Evolutionary conservation across 2,888 invertebrate species (phyloP).

Genomic region (Lottia scabra): DNA sequence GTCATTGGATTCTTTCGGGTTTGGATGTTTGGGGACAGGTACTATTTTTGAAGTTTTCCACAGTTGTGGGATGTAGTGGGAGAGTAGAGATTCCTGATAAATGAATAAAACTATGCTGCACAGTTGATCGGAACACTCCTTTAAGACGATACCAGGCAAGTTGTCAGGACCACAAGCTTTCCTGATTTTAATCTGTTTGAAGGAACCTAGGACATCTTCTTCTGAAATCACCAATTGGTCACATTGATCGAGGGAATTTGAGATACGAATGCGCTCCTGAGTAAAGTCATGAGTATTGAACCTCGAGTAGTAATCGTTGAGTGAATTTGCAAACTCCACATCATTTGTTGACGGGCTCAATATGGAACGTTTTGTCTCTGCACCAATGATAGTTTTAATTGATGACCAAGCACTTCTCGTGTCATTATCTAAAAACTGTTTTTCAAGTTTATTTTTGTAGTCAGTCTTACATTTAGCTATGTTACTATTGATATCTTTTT

Average conservation of each 20-base stretch:
- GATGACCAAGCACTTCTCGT: no score
- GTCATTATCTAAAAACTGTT: no score
- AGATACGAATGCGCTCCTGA: no score
- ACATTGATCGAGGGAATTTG: no score
- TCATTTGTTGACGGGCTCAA: no score
- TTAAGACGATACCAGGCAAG: background rate
- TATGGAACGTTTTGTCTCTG: background rate
- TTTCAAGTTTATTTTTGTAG: no score
- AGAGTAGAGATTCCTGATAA: background rate
- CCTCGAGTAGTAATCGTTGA: no score
- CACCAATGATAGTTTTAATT: background rate
- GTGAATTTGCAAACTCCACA: no score
- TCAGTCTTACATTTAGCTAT: no score
- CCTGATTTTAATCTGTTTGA: background rate
- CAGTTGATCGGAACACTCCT: background rate
- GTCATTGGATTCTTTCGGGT: background rate
- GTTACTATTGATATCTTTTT: no score
- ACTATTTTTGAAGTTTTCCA: conserved; percentile 2
- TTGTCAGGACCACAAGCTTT: no score
- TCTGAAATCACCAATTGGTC: background rate
- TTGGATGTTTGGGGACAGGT: background rate
- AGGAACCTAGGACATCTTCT: background rate
- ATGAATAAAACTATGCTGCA: background rate
- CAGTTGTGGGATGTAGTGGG: background rate
- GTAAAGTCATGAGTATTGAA: no score